phyloP scores from a whole-genome alignment of 2,888 invertebrate species.

The Eristalis arbustorum region DNA sequence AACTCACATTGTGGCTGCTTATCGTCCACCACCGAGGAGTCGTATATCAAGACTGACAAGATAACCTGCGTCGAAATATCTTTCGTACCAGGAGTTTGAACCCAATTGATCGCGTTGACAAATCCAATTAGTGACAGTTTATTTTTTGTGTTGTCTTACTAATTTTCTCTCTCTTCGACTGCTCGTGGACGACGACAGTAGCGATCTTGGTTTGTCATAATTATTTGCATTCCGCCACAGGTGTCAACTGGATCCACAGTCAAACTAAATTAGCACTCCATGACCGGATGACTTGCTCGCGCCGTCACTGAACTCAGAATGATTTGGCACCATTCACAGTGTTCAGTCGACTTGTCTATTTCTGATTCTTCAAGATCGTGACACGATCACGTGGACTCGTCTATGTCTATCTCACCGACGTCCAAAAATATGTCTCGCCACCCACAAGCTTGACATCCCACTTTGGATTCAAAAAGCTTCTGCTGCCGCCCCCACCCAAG shows the following conservation, averaged over 20 bases:
- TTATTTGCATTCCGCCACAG: not conserved
- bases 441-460: no score
- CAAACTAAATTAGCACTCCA: not conserved
- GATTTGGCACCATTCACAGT: not conserved
- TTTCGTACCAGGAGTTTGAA: not conserved
- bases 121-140: not conserved
- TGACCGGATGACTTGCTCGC: not conserved
- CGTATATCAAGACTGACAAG: not conserved
- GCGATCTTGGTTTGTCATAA: no score
- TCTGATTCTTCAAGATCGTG: not conserved
- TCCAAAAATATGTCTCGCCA: not conserved
- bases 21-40: not conserved
- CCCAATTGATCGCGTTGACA: not conserved
- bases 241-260: not conserved
- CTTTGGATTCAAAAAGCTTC: not conserved
- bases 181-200: not conserved
- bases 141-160: not conserved
- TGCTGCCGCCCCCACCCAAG: not conserved
- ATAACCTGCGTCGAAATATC: not conserved
- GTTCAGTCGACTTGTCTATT: not conserved
- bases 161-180: not conserved
- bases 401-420: not conserved
- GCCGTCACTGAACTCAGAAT: not conserved
- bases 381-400: not conserved
- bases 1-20: not conserved